These are phyloP conservation scores for Campylomormyrus tamandua DNA, from an alignment of 2,113 vertebrate genomes.

Conservation along the genomic window DNA sequence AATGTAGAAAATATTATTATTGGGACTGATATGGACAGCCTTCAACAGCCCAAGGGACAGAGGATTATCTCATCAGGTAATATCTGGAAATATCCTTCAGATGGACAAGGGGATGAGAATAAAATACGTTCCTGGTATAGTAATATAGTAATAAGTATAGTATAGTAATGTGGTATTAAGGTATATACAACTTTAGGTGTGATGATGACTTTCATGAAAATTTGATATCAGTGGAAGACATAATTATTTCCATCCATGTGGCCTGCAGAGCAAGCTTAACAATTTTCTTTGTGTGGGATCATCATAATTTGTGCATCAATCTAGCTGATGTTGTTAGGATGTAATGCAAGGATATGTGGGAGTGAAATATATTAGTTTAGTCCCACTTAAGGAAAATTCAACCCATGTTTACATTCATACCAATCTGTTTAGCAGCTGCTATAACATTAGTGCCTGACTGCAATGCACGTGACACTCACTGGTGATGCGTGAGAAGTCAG, in stretches of 20 bases:
- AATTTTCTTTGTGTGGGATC: not conserved
- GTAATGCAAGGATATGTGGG: not conserved
- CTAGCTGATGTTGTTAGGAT: not conserved
- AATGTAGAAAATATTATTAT: not conserved
- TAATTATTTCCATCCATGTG: not conserved
- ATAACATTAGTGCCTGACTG: not conserved
- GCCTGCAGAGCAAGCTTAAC: not conserved
- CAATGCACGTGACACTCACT: not conserved
- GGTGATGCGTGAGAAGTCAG: not conserved
- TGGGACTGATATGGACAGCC: not conserved
- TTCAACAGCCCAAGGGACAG: not conserved
- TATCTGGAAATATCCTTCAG: not conserved
- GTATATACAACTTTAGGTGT: not conserved
- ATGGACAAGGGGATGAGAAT: not conserved
- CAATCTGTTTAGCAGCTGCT: not conserved
- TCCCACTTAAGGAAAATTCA: not conserved
- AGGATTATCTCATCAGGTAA: not conserved
- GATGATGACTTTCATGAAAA: not conserved
- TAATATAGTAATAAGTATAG: no score
- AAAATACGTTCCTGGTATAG: not conserved
- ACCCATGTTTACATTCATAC: not conserved
- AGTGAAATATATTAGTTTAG: not conserved
- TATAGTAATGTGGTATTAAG: not conserved
- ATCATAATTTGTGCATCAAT: not conserved
- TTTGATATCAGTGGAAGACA: not conserved